Base-by-base conservation (phyloP, 2,888 invertebrate species). In the Rhabditoides inermis region DNA sequence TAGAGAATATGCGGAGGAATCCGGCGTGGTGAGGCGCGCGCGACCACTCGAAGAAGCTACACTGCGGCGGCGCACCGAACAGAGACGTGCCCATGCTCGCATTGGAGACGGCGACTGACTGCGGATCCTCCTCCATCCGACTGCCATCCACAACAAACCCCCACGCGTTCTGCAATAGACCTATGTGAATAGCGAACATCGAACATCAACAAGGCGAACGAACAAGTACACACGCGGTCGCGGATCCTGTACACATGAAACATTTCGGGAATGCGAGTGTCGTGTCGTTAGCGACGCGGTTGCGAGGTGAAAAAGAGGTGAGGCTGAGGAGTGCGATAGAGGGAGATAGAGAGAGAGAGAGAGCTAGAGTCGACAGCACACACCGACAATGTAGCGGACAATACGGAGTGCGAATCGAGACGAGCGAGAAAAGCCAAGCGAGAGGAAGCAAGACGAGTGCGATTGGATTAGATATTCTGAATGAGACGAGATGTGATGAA, bases 1-100 rank as follows among this genome's bases (percentile, higher is more conserved):
- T 75, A 27, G 72, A 68, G 64, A 74, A 74, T 36, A 75, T 75
- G 32, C 73, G 70, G 49, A 74, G 65, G 51, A 73, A 72, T 22
- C 69, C 68, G 18, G 74, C 71, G 50, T 70, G 61, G 37, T 68
- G 57, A n/a, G 74, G 70, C 44, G 64, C 63, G 26, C 70, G 58
- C n/a, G 69, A 62, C 74, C 74, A 74, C 47, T 70, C 65, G 49
- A 70, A 65, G 56, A 69, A 70, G 39, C 67, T 61, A 45, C 69
- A 70, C 22, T 66, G 60, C 1, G 60, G 6, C n/a, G n/a, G n/a
- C n/a, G n/a, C n/a, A n/a, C n/a, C n/a, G n/a, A n/a, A n/a, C 15
- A 32, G 32, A 32, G 6, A 15, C 32, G 32, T 15, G 32, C 32
- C 39, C 15, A 39, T 39, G 15, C 18, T 39, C 18, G 39, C 18